Evolutionary conservation across 2,888 invertebrate species (phyloP), one percentile per base, ranked within the genome.

Genomic region (Rhamphomyia laevipes): DNA sequence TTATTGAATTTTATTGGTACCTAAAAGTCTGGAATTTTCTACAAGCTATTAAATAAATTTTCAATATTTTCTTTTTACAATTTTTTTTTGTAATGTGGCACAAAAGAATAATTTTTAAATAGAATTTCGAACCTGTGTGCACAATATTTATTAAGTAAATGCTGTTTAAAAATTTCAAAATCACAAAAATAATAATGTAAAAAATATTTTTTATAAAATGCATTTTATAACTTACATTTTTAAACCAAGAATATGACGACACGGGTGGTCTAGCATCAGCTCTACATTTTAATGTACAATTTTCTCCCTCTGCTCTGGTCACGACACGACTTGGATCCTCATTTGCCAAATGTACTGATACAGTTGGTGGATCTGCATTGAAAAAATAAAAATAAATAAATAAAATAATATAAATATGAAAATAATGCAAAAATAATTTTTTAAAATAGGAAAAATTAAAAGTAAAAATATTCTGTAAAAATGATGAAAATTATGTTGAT

Each of bases 261-360:
- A 86, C 81, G 41, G 79, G 77, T 12, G 90, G 90, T 53, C 84
- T 81, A 41, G 89, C 84, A 56, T 82, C 80, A 23, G 86, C 82
- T 55, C 85, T 82, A 64, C 90, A 91, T 47, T 82, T 76, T 47
- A 90, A 74, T 59, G 81, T 82, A 46, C 88, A 81, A 59, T 85
- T 83, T 58, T 84, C 83, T 43, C 86, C 87, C 71, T 90, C 89
- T 54, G 70, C 64, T 53, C 68, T 62, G 51, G 68, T 70, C 57
- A 78, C 70, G 40, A 81, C 68, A 1, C 80, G 71, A 54, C 80
- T 75, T 23, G 78, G 77, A 61, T 81, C 80, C 61, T 78, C 76
- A 15, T 78, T 77, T 59, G 80, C 80, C 61, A 81, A 71, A 56
- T 77, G 75, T 59, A 87, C 80, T 50, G 81, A 77, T 10, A 85